These are phyloP conservation scores for Sorex araneus DNA, from an alignment of 2,113 vertebrate genomes.

Conservation along the genomic window DNA sequence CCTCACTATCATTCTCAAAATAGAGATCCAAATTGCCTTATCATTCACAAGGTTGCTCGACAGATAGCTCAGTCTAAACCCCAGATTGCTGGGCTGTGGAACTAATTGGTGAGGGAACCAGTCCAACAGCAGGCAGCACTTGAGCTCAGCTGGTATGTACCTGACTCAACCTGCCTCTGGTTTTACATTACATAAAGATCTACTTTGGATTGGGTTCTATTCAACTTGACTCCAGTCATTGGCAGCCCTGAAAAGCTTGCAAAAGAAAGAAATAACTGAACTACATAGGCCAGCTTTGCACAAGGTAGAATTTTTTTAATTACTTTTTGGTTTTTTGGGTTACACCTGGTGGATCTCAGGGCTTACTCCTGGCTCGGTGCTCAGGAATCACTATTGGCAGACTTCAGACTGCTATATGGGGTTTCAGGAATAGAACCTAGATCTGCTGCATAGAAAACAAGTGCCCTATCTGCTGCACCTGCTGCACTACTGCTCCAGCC, in stretches of 20 bases:
- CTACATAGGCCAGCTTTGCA: slow-evolving; percentile 7
- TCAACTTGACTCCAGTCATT: background rate
- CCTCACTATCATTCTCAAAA: slow-evolving; percentile 55
- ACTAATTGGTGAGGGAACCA: slow-evolving; percentile 58
- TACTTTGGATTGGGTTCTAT: slow-evolving; percentile 8
- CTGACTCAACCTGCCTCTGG: slow-evolving; percentile 69
- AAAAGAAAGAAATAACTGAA: slow-evolving; percentile 33
- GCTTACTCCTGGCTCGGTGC: too few species aligned
- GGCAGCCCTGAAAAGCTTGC: background rate
- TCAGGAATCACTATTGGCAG: too few species aligned
- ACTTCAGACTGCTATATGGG: too few species aligned
- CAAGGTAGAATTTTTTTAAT: background rate
- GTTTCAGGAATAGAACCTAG: too few species aligned
- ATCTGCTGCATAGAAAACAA: too few species aligned
- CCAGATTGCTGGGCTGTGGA: slow-evolving; percentile 18
- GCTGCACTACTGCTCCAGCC: too few species aligned
- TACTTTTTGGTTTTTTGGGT: too few species aligned
- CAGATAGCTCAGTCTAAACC: background rate
- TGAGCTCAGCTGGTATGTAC: slow-evolving; percentile 48
- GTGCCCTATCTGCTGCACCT: too few species aligned
- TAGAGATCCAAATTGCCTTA: slow-evolving; percentile 52
- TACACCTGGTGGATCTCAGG: too few species aligned
- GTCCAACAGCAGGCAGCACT: slow-evolving; percentile 22
- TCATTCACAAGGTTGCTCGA: background rate
- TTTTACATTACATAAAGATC: slow-evolving; percentile 58